Evolutionary conservation across 2,113 vertebrate species (phyloP).

Genomic region (Cyphomyrus plagiostoma): DNA sequence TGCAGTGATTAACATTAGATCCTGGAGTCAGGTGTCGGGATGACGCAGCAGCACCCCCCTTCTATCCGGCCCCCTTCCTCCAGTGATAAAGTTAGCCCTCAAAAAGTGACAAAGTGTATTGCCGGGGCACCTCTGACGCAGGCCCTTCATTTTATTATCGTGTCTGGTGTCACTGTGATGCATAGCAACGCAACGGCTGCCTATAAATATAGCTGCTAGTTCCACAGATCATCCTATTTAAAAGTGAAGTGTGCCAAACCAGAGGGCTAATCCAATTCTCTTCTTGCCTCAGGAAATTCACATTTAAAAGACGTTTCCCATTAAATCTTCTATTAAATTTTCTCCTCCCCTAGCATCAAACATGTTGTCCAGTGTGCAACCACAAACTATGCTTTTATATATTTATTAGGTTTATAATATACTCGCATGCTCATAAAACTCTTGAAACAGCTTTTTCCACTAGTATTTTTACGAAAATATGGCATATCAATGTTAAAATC

Average conservation of each 20-base stretch:
- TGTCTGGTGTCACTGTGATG: conserved; percentile 70
- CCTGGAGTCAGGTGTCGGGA: conserved; percentile 69
- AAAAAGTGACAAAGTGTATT: conserved; percentile 78
- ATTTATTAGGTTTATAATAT: background rate
- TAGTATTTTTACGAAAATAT: background rate
- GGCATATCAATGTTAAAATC: background rate
- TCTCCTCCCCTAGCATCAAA: background rate
- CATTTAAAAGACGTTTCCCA: background rate
- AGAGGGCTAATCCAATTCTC: background rate
- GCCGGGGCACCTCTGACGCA: conserved; percentile 88
- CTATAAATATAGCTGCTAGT: conserved; percentile 65
- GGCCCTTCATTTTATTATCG: conserved; percentile 77
- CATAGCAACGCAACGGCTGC: conserved; percentile 74
- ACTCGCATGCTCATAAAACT: background rate
- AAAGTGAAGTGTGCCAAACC: conserved; percentile 35
- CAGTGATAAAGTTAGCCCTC: conserved; percentile 66
- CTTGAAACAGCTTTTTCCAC: background rate
- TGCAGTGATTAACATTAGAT: conserved; percentile 73
- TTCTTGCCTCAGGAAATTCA: background rate
- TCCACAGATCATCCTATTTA: conserved; percentile 48
- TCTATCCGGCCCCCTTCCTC: conserved; percentile 59
- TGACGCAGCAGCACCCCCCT: conserved; percentile 68
- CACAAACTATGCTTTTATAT: background rate
- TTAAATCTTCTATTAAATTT: background rate
- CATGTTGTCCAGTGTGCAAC: background rate